Evolutionary conservation across 2,797 vertebrate species (phyloP), one percentile per base, ranked within the genome.

Genomic region (Urosaurus nigricauda): DNA sequence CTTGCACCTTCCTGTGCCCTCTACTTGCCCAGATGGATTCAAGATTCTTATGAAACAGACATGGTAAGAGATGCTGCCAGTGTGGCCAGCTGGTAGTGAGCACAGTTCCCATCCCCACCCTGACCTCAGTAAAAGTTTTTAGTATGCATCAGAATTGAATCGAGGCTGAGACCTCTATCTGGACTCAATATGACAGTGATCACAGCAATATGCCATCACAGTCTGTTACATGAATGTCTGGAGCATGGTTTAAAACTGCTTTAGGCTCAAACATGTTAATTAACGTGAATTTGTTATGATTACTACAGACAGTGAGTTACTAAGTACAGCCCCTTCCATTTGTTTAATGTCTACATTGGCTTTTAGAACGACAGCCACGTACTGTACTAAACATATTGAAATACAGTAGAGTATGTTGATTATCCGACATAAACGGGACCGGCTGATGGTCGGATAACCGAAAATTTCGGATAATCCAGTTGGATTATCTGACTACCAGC

Each of bases 11-110:
- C 99, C 99, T 0, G 99, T 99, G 87, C 99, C 99, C 87, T 99
- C 99, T 81, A 99, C 98, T 65, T 99, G 99, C 94, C 99, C 99
- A 0, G 99, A 99, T 63, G 99, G 99, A 90, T 99, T 99, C 97
- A 99, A 99, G 97, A 99, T 99, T 96, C 98, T 99, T 91, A 99
- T 99, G 99, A 99, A 99, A 95, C 99, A 99, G 95, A 98, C 98
- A 40, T 99, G 99, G 99, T 99, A 97, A 97, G 97, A 92, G 37
- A 83, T 82, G 53, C 32, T 81, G 85, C 85, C 3, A 24, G 8
- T 75, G 3, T 32, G 16, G 35, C 16, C 21, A 26, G 21, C 35
- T 89, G 78, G 35, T n/a, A 68, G 47, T 77, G 24, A 43, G 4
- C 11, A 74, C 24, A 5, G 13, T 3, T 56, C 9, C 0, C 29